Base-by-base conservation (phyloP, 2,113 vertebrate genomes). In the Miniopterus natalensis region DNA sequence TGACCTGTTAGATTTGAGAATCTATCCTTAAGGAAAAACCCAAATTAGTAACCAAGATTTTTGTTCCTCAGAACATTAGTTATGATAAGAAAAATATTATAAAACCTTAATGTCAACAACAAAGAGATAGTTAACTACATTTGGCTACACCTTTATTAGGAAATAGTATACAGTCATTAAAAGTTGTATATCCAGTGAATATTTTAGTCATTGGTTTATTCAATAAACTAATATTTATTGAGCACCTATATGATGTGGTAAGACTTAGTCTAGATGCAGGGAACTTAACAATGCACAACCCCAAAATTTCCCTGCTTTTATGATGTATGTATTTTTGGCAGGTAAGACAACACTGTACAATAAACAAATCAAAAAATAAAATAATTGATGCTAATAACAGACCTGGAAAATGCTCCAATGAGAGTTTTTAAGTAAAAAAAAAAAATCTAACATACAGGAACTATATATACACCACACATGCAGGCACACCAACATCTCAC, bases 121-220 rank as follows among this genome's bases (percentile, higher is more conserved):
- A 92, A 61, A 85, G 55, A 66, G 57, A 70, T 29, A 81, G 3
- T 78, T 88, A 92, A 68, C 55, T 73, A 31, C 57, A 3, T 78
- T 68, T 66, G 20, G 8, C 75, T 73, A 84, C 6, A 36, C 6
- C 21, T 87, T 61, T 77, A 84, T 77, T 92, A 92, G 53, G 29
- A 93, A 93, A 96, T 59, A 90, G 20, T 57, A 75, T 42, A 12
- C 6, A 92, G 15, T 86, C 51, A 84, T 77, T 95, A 71, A 95
- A 96, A 95, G 74, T 15, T 71, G 2, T 92, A 42, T 42, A 74
- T 42, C 31, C 13, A 70, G 42, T 70, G 61, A 79, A 55, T 89
- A 89, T 42, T 75, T 79, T 40, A 84, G 63, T 71, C 63, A 94
- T 17, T 57, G 61, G 47, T 92, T 88, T 81, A 84, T 87, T 92